Base-by-base conservation (phyloP, 92 coral and sea anemone genomes). In the Anthopleura xanthogrammica region DNA sequence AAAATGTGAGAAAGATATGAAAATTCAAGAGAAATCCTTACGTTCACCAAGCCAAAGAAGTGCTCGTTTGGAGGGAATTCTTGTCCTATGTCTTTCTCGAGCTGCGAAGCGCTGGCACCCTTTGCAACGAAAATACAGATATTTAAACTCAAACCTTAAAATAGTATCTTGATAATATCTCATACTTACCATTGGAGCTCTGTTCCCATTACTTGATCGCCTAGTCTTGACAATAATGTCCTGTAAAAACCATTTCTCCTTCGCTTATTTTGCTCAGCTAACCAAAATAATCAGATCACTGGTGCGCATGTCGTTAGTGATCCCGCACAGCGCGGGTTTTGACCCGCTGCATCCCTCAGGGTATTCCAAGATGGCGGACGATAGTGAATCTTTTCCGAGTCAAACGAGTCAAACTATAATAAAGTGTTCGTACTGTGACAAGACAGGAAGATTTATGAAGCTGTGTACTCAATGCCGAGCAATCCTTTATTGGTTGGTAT, bases 11-110 rank as follows among this genome's bases (percentile, higher is more conserved):
- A 55, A 56, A 78, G 50, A 83, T 50, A 36, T 4, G 23, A 7
- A 5, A 82, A 55, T 36, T 74, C 60, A 29, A 58, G 40, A 40
- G 77, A 55, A 87, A 76, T 17, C 90, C 98, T 88, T 87, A 95
- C 98, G 76, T 95, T 95, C 40, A 95, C 98, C 80, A 95, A 89
- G 65, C 98, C 98, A 85, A 95, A 95, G 86, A 95, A 95, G 84
- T 95, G 97, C 83, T 95, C 98, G 90, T 95, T 95, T 66, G 94
- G 98, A 60, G 98, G 98, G 85, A 95, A 95, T 88, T 95, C 98
- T 65, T 90, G 95, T 36, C 98, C 98, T 17, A 95, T 95, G 85
- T 95, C 98, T 78, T 95, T 95, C 92, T 95, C 98, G 71, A 95
- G 93, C 84, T 95, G 98, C 62, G 98, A 95, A 68, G 97, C 94